phyloP scores from a whole-genome alignment of 1,140 invertebrate species.

The Cecropterus lyciades region DNA sequence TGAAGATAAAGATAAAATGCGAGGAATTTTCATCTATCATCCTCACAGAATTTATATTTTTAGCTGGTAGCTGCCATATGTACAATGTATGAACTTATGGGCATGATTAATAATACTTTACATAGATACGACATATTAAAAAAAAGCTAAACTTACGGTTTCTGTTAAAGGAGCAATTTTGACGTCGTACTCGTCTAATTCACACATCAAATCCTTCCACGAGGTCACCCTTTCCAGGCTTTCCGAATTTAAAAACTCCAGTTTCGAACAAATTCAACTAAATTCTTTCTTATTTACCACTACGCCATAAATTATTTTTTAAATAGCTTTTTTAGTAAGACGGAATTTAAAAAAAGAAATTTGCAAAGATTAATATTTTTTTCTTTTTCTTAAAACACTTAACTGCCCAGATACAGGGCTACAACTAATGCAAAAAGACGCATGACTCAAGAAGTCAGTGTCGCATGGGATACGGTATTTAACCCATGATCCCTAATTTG shows the following conservation, averaged over 20 bases:
- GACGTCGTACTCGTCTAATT: constrained; percentile 60
- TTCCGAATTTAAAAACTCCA: constrained; percentile 56
- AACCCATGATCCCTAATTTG: constrained; percentile 65
- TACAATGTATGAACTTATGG: too few relatives aligned
- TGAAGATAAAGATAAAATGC: too few relatives aligned
- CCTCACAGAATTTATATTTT: too few relatives aligned
- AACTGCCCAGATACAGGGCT: constrained; percentile 4
- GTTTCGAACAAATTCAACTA: constrained; percentile 41
- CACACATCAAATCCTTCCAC: constrained; percentile 63
- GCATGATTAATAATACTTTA: too few relatives aligned
- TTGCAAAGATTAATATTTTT: neutral
- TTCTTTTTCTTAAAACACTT: neutral
- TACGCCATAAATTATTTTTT: too few relatives aligned
- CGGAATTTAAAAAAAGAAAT: neutral
- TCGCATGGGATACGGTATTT: constrained; percentile 48
- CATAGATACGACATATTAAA: too few relatives aligned
- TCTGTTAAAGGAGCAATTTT: constrained; percentile 74
- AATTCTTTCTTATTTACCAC: neutral
- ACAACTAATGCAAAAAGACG: constrained; percentile 30
- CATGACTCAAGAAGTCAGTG: constrained; percentile 44
- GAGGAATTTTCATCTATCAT: too few relatives aligned
- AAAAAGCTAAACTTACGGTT: constrained; percentile 68
- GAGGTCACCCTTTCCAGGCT: constrained; percentile 58
- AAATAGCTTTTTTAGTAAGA: neutral
- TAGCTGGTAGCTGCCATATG: too few relatives aligned